Base-by-base conservation (phyloP, 2,113 vertebrate species). In the Lepisosteus osseus region DNA sequence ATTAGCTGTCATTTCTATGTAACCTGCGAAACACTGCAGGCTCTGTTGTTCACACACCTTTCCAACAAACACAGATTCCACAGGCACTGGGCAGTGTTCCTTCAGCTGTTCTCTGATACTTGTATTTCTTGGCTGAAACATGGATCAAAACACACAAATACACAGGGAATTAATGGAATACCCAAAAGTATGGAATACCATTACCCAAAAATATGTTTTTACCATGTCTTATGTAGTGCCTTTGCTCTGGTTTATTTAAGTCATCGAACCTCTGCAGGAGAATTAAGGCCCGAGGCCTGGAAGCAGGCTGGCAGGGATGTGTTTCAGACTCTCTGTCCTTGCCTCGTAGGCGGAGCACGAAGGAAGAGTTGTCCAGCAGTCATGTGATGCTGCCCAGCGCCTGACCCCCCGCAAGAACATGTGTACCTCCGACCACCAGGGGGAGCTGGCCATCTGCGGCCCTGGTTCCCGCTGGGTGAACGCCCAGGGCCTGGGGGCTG, bases 331-430 rank as follows among this genome's bases (percentile, higher is more conserved):
- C 44, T 3, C 0, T 42, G 0, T 0, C 0, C 6, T 61, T 2
- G 8, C 63, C 70, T 45, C 7, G 1, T 82, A 94, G 94, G 86
- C 43, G 0, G 84, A 88, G 82, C 79, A 82, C 68, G 88, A 93
- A 75, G 80, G 80, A 29, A 61, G 17, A n/a, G 6, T 84, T 2
- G 65, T 84, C 3, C 40, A 71, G 72, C 82, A 59, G 1, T 90
- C 77, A 68, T 80, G 47, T 0, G 75, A 77, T 69, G 75, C 75
- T 0, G 69, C 61, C 0, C 65, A 72, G 63, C 64, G 2, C 1
- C 70, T 82, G 12, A 68, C 65, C n/a, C 76, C 82, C 47, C 84
- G 81, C 78, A 90, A 54, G 67, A 84, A 68, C 69, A 77, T 72
- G 0, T 88, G 81, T 61, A 64, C 87, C 3, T 86, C 84, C 43